Base-by-base conservation (phyloP, 1,140 invertebrate species). In the Ridgeia piscesae region DNA sequence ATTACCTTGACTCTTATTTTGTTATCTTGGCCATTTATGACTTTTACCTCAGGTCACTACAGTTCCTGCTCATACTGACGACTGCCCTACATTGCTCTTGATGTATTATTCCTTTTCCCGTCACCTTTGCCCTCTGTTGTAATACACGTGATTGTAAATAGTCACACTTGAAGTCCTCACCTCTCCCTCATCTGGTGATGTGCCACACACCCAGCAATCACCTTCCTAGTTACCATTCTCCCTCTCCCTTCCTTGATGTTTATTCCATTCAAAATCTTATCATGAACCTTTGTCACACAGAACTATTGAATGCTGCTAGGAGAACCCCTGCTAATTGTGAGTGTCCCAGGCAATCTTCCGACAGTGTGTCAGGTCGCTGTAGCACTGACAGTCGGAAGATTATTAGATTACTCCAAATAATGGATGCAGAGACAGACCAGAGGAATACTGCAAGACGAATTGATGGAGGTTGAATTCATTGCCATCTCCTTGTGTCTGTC, bases 381-480 rank as follows among this genome's bases (percentile, higher is more conserved):
- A 21, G 58, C 58, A 17, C 11, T 77, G 58, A 77, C 58, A 77
- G 58, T 77, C 58, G 14, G 14, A 42, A 31, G 58, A 77, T 77
- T 77, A 77, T 77, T 21, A 77, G 58, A 77, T 77, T 77, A 77
- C 58, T 77, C 58, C 58, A 77, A 77, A 77, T 77, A 77, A 77
- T 77, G 17, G 58, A 77, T 77, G 58, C 27, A 21, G 58, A 77
- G 27, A 21, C 58, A 77, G 58, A 31, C 58, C 17, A 8, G 58
- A 21, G 58, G 27, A 77, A 17, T 77, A 42, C 42, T 42, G 42
- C 11, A 77, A 77, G 58, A 77, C 27, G 58, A 31, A 77, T 77
- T 77, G 58, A 77, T 31, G 27, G 4, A 77, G 58, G 58, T 77
- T 77, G 58, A 77, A 77, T 77, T 77, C 58, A 77, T 77, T 77